Percentiles rank a stretch among this genome's conserved stretches.
phyloP scores from a whole-genome alignment of 1,140 invertebrate species.

The Panagrolaimus sp. region DNA sequence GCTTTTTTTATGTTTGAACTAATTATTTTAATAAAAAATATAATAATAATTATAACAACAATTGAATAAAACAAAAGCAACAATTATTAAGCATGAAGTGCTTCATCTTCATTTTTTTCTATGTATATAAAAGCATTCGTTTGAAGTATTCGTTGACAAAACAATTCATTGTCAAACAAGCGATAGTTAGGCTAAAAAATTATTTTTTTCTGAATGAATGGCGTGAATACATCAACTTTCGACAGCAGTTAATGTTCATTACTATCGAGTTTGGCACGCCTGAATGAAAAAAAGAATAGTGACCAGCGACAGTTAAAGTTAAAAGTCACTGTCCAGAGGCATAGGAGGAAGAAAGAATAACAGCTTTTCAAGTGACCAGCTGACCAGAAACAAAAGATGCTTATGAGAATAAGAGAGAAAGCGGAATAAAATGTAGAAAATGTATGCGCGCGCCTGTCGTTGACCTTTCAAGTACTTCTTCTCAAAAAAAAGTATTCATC shows the following conservation, averaged over 20 bases:
- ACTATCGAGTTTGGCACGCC: conserved; percentile 10
- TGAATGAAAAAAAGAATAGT: background rate
- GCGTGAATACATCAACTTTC: background rate
- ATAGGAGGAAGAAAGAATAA: background rate
- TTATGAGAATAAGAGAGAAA: too few relatives aligned
- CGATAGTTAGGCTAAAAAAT: background rate
- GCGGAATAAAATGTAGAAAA: too few relatives aligned
- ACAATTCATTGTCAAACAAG: background rate
- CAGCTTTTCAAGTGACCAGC: background rate
- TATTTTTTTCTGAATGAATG: background rate
- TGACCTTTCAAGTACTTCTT: conserved; percentile 9
- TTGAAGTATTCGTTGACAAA: background rate
- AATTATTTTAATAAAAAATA: too few relatives aligned
- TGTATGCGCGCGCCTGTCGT: conserved; percentile 1
- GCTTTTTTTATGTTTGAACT: too few relatives aligned
- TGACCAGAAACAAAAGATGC: background rate
- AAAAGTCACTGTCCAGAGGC: background rate
- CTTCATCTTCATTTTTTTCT: too few relatives aligned
- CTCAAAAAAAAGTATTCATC: background rate
- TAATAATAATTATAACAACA: too few relatives aligned
- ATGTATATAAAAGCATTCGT: background rate
- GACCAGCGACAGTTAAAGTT: background rate
- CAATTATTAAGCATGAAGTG: too few relatives aligned
- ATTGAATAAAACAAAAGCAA: too few relatives aligned
- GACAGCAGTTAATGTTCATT: background rate